Evolutionary conservation across 2,888 invertebrate species (phyloP).

Genomic region (Linnaemya vulpina): DNA sequence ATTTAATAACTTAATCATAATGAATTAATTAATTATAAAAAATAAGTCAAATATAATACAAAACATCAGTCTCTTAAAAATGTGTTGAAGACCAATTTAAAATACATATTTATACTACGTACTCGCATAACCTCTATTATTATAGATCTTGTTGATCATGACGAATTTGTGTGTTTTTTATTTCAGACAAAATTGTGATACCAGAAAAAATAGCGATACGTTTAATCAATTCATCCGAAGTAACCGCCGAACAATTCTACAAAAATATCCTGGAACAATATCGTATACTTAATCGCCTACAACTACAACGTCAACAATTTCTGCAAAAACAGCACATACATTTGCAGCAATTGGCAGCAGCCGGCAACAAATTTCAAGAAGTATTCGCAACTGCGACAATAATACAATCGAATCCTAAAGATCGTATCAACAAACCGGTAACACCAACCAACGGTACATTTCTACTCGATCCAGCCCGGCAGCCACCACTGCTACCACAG

Average conservation of each 20-base stretch:
- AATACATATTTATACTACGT: no score
- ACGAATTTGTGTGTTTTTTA: not conserved
- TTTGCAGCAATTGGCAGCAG: slow-evolving; percentile 79
- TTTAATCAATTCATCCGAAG: slow-evolving; percentile 82
- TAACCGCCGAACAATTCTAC: slow-evolving; percentile 82
- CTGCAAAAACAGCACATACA: slow-evolving; percentile 79
- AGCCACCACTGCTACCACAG: slow-evolving; percentile 46
- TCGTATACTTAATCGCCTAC: slow-evolving; percentile 78
- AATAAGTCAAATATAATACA: no score
- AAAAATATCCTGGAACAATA: slow-evolving; percentile 81
- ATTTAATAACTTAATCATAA: no score
- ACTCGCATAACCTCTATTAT: no score
- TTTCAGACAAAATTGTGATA: slow-evolving; percentile 82
- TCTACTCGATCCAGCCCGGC: slow-evolving; percentile 74
- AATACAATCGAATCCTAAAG: slow-evolving; percentile 78
- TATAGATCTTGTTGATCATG: not conserved
- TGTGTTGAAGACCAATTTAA: no score
- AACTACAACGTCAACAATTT: slow-evolving; percentile 79
- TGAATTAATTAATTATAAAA: no score
- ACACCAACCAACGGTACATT: slow-evolving; percentile 75
- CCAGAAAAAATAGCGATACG: slow-evolving; percentile 83
- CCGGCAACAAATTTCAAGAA: slow-evolving; percentile 79
- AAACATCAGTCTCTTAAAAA: no score
- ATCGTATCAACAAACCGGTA: slow-evolving; percentile 73
- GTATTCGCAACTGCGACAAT: slow-evolving; percentile 80